Evolutionary conservation across 2,797 vertebrate species (phyloP), one percentile per base, ranked within the genome.

Genomic region (Phoebastria nigripes): DNA sequence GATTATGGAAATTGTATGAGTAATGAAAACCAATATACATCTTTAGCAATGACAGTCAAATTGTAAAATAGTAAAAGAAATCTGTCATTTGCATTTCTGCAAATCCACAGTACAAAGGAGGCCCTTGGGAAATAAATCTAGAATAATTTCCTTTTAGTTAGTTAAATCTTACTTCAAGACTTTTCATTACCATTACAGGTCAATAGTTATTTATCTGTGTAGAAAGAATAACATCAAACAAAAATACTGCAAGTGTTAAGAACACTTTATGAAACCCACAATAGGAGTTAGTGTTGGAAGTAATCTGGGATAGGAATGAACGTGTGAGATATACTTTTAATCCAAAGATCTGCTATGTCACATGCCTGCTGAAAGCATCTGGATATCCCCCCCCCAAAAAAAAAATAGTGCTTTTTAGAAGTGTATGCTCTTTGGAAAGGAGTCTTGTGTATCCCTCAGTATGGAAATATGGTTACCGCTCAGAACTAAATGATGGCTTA

Each of bases 261-360:
- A 86, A 37, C 1, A 14, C 25, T 56, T 61, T 28, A 66, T 37
- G 33, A 39, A 59, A 83, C 49, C 3, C 5, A 2, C 8, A 82
- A 29, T 1, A 74, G 22, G 12, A 70, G 4, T 19, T 51, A 49
- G 31, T 9, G 29, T 15, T 13, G 4, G 9, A 93, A 67, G 16
- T 17, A 54, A 71, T 9, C 24, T 1, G 2, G 11, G 24, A 69
- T 21, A 47, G 46, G 24, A 76, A 80, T 29, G 14, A 77, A 65
- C 0, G 1, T 0, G 0, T 3, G 6, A 73, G 19, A 69, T 3
- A 31, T 0, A 28, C 11, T 63, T 89, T 41, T 31, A 89, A 70
- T 56, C 8, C 6, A 33, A 82, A 22, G 9, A 83, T 25, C 44
- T 73, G 17, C n/a, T 61, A 4, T 8, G 7, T 22, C n/a, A 49